Evolutionary conservation across 1,140 invertebrate species (phyloP), one percentile per base, ranked within the genome.

Genomic region (Pollicipes pollicipes): DNA sequence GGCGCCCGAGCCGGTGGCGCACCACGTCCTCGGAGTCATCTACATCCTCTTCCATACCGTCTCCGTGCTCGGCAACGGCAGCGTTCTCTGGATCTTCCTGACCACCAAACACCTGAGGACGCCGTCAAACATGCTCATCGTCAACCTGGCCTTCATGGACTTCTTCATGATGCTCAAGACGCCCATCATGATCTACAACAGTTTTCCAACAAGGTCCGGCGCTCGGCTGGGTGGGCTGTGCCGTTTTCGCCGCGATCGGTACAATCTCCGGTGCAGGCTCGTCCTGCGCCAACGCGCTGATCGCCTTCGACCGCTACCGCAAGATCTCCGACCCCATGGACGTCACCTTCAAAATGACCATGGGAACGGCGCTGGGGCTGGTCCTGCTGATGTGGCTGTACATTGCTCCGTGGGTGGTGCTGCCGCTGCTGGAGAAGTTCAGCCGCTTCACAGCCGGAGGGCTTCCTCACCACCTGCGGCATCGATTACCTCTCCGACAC

Each of bases 151-250:
- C 30, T 69, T 81, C 37, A 78, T 78, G 70, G 81, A 82, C 75
- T 75, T 78, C 69, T 32, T 76, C 26, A 76, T 78, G 76, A 75
- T 78, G 76, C 45, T 72, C 66, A 92, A 92, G 80, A 85, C 89
- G 1, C 90, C 90, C 0, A 87, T 93, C 74, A 91, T 93, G 78
- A 91, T 93, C 73, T 90, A 90, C 77, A 92, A 92, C 77, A 90
- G 89, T n/a, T 4, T 88, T 90, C 72, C 84, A 89, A 78, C 83
- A 85, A 31, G 90, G 77, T 6, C 91, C 88, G 73, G 87, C 88
- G 0, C 76, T 84, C 3, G 90, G 89, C 29, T 81, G 85, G 63
- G 72, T 86, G 0, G 88, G 87, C 16, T 93, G 91, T 78, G 87
- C 90, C 75, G 82, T 91, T 67, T 93, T 91, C 77, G 87, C 83